Evolutionary conservation across 2,113 vertebrate genomes (phyloP).

Genomic region (Bolborhynchus lineola): DNA sequence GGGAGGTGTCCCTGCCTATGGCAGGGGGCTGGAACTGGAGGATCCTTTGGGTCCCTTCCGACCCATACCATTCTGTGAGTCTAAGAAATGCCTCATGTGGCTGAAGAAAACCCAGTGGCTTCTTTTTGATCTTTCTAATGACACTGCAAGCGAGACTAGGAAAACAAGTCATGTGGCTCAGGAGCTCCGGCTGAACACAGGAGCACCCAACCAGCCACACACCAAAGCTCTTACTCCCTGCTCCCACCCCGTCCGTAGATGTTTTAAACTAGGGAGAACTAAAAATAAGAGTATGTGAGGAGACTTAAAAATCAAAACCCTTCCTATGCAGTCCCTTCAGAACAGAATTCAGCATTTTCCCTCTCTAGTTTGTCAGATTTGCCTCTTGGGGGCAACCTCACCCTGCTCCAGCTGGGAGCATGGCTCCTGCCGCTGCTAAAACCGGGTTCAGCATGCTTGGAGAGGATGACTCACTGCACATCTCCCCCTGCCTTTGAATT

Average conservation of each 20-base stretch:
- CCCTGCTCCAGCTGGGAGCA: not conserved
- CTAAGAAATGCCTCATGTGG: not conserved
- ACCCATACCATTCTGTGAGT: not conserved
- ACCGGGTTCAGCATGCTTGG: not conserved
- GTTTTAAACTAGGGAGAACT: not conserved
- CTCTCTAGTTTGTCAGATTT: not conserved
- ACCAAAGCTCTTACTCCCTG: not conserved
- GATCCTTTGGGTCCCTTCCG: not conserved
- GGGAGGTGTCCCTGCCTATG: not conserved
- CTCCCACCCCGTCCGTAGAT: not conserved
- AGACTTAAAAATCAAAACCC: not conserved
- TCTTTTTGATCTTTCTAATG: slow-evolving; percentile 42
- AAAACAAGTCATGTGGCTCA: not conserved
- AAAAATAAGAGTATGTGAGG: not conserved
- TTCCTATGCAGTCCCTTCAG: not conserved
- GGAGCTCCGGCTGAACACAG: not conserved
- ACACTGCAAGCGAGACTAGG: not conserved
- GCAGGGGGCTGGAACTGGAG: not conserved
- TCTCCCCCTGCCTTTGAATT: not conserved
- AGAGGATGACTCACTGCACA: not conserved
- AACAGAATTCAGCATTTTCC: not conserved
- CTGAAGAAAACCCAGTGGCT: not conserved
- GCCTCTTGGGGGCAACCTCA: slow-evolving; percentile 60
- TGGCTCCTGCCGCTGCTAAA: not conserved
- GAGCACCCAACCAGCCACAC: not conserved